A percentile compares a stretch with the other conserved stretches of the same genome.
phyloP scores from a whole-genome alignment of 2,888 invertebrate species.

The Agonopterix subpropinquella region DNA sequence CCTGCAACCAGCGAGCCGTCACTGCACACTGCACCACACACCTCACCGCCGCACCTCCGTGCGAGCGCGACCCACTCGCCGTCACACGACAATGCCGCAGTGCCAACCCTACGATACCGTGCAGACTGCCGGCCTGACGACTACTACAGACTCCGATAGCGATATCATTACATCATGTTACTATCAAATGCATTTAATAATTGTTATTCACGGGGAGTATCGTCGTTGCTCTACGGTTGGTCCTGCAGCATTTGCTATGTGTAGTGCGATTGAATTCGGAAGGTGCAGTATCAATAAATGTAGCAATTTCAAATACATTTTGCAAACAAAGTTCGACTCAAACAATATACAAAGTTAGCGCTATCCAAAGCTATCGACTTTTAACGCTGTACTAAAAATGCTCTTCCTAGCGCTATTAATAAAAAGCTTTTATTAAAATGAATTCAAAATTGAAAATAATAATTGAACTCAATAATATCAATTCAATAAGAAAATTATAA shows the following conservation, averaged over 20 bases:
- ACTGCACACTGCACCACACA: constrained; percentile 28
- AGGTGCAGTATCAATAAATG: constrained; percentile 2
- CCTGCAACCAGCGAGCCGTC: constrained; percentile 82
- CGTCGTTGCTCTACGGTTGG: constrained; percentile 15
- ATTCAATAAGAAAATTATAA: constrained; percentile 33
- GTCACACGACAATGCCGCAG: constrained; percentile 28
- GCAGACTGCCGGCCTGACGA: constrained; percentile 13
- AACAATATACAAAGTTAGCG: constrained; percentile 46
- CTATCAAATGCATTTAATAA: background rate
- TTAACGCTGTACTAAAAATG: constrained; percentile 57
- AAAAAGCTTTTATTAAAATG: constrained; percentile 63
- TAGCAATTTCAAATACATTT: constrained; percentile 17
- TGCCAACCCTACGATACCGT: constrained; percentile 21
- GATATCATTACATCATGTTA: background rate
- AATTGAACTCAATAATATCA: constrained; percentile 20
- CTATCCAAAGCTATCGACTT: constrained; percentile 55
- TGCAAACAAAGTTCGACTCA: constrained; percentile 31
- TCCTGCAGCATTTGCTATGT: constrained; percentile 36
- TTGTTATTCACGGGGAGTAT: background rate
- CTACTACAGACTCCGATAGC: constrained; percentile 4
- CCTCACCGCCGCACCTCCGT: constrained; percentile 12
- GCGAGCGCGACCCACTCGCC: constrained; percentile 15
- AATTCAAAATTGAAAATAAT: constrained; percentile 34
- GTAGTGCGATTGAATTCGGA: constrained; percentile 24
- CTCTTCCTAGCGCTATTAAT: constrained; percentile 64